phyloP scores from a whole-genome alignment of 2,113 vertebrate species.

The Thamnaconus septentrionalis region DNA sequence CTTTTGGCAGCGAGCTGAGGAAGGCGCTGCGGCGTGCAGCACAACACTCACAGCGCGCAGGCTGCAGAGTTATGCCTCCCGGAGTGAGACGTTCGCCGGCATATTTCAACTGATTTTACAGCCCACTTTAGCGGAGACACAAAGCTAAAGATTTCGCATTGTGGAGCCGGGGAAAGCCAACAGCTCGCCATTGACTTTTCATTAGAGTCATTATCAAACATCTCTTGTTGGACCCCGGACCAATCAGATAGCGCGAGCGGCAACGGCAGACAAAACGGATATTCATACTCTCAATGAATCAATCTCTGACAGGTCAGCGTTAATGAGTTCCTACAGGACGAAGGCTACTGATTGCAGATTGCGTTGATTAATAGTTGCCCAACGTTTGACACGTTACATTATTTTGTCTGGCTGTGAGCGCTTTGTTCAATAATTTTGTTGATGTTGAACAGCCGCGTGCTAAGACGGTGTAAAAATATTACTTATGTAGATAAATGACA shows the following conservation, averaged over 20 bases:
- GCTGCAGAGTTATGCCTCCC: slow-evolving; percentile 25
- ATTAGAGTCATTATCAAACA: slow-evolving; percentile 59
- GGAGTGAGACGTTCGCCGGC: slow-evolving; percentile 42
- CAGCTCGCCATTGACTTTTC: slow-evolving; percentile 54
- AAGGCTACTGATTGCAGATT: slow-evolving; percentile 44
- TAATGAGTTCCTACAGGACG: slow-evolving; percentile 61
- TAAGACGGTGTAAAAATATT: too few species aligned
- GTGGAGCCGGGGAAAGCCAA: slow-evolving; percentile 42
- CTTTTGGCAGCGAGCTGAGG: slow-evolving; percentile 33
- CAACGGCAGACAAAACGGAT: slow-evolving; percentile 58
- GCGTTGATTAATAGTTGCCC: too few species aligned
- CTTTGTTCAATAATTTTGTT: slow-evolving; percentile 31
- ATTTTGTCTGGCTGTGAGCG: neutral
- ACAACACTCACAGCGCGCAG: slow-evolving; percentile 28
- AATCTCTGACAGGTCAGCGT: slow-evolving; percentile 55
- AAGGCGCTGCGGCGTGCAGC: slow-evolving; percentile 10
- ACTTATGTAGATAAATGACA: too few species aligned
- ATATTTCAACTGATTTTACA: slow-evolving; percentile 55
- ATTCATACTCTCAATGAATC: slow-evolving; percentile 67
- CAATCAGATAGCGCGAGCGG: slow-evolving; percentile 47
- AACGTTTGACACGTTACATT: too few species aligned
- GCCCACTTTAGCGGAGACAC: slow-evolving; percentile 41
- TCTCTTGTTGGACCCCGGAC: slow-evolving; percentile 40
- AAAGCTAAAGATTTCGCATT: slow-evolving; percentile 53
- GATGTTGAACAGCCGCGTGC: too few species aligned